phyloP scores from a whole-genome alignment of 2,888 invertebrate species.

The Agriotes lineatus region DNA sequence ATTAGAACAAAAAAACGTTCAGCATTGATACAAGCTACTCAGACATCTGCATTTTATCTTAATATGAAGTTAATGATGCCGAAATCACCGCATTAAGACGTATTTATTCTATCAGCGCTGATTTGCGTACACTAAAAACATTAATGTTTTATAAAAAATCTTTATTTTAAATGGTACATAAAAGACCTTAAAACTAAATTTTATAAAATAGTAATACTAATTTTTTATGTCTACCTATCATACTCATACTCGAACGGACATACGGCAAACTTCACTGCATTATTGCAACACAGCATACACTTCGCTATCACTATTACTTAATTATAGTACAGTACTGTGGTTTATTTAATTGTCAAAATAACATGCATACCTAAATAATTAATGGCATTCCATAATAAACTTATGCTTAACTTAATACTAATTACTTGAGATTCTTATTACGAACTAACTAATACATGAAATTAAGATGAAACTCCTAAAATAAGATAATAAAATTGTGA shows the following conservation, averaged over 20 bases:
- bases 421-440: not conserved
- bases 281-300: too few relatives aligned
- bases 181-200: constrained; percentile 27
- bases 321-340: too few relatives aligned
- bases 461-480: too few relatives aligned
- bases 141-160: constrained; percentile 18
- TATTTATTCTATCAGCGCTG: not conserved
- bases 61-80: constrained; percentile 22
- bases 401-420: not conserved
- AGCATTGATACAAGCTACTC: not conserved
- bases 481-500: too few relatives aligned
- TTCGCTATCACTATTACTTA: too few relatives aligned
- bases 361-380: constrained; percentile 1
- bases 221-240: constrained; percentile 1
- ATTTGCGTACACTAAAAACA: not conserved
- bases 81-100: not conserved
- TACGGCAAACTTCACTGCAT: not conserved
- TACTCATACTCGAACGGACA: constrained; percentile 1
- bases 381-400: constrained; percentile 8
- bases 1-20: not conserved
- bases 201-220: constrained; percentile 51
- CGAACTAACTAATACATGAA: not conserved
- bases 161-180: constrained; percentile 31
- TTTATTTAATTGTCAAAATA: not conserved
- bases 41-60: constrained; percentile 7